Evolutionary conservation across 2,797 vertebrate species (phyloP), one percentile per base, ranked within the genome.

Genomic region (Tadarida brasiliensis): DNA sequence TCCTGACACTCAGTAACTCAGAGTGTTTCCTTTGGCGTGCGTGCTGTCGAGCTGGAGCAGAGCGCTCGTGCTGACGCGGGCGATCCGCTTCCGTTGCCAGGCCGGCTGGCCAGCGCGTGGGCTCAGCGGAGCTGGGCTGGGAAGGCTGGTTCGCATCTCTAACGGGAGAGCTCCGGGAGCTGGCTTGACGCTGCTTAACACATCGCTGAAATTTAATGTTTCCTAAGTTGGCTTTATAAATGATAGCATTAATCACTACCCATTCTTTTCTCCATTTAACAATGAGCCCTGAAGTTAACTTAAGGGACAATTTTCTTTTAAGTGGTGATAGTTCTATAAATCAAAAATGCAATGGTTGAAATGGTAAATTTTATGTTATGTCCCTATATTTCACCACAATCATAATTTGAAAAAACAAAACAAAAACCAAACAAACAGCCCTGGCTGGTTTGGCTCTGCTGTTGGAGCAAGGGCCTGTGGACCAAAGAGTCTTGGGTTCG

Each of bases 221-320:
- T 49, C 44, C 3, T 91, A 67, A n/a, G 54, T 68, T 63, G 76
- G 47, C 54, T 83, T 87, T 74, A 57, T 92, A 61, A 44, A 81
- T 30, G 20, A 22, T 35, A 63, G 47, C 24, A 51, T 87, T 77
- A 49, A 44, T 96, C 71, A 77, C 12, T 71, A 57, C 15, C 33
- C 28, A 59, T 82, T 93, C 54, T 67, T 71, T 77, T 87, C 24
- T 87, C 56, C 61, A 26, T 39, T 70, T 86, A 82, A 70, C 54
- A 19, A 0, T 83, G 84, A 33, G 35, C 68, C 15, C 82, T 77
- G 61, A 68, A 39, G n/a, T 51, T 74, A 95, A 80, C 59, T 56
- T 89, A 63, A 92, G 47, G 67, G 33, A 11, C 54, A 17, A 14
- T 94, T 90, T 95, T 90, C 67, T 93, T 51, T 82, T 91, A 70